These are phyloP conservation scores for Mixornis gularis DNA, from an alignment of 2,113 vertebrate genomes.

Conservation along the genomic window DNA sequence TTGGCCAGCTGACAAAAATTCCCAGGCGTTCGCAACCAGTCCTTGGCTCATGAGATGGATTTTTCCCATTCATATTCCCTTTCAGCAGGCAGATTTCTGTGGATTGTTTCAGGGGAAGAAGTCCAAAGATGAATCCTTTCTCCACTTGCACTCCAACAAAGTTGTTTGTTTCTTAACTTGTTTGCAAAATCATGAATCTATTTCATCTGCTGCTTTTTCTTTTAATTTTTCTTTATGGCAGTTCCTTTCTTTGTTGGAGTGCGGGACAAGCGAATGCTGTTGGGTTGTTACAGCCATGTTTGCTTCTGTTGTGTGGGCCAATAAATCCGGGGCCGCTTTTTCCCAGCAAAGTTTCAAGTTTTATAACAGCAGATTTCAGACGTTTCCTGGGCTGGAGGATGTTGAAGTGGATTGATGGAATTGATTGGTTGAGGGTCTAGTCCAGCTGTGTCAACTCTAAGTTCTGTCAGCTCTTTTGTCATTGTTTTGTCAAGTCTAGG, in stretches of 20 bases:
- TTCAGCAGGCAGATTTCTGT: slow-evolving; percentile 60
- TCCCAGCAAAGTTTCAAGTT: background rate
- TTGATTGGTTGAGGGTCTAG: background rate
- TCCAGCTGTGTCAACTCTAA: background rate
- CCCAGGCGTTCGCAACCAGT: slow-evolving; percentile 33
- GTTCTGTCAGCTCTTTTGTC: background rate
- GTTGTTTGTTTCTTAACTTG: background rate
- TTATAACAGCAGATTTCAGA: background rate
- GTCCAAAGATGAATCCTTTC: slow-evolving; percentile 13
- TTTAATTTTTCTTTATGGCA: background rate
- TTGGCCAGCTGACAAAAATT: slow-evolving; percentile 66
- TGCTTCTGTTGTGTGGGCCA: background rate
- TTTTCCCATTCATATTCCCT: slow-evolving; percentile 63
- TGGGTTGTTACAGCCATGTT: background rate
- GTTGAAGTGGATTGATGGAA: background rate
- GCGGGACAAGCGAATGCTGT: background rate
- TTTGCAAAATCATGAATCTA: background rate
- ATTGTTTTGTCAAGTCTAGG: background rate
- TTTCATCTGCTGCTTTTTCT: background rate
- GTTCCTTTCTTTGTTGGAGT: background rate
- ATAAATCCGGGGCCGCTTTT: background rate
- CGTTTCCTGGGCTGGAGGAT: background rate
- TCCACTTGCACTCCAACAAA: background rate
- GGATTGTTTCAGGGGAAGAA: background rate
- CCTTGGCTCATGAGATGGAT: slow-evolving; percentile 35